Percentiles rank a stretch among this genome's conserved stretches.
Conservation (phyloP, 2,797 vertebrate species). For the Macrochelys suwanniensis region DNA sequence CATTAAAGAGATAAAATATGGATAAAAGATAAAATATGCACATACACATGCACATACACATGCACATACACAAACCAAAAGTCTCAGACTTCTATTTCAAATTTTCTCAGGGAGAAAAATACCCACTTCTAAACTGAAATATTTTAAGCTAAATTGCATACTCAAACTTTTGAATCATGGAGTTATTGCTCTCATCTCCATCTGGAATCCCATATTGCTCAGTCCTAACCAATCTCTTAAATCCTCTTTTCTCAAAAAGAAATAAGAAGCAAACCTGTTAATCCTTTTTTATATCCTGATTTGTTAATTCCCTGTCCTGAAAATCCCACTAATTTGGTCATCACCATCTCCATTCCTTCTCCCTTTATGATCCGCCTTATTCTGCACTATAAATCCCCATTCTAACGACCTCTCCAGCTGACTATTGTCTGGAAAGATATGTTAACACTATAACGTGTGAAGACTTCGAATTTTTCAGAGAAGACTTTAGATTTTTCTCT, state of each 20-base stretch:
- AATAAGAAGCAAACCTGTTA: neutral
- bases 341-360: neutral
- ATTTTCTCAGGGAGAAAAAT: neutral
- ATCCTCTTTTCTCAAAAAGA: neutral
- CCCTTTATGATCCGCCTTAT: neutral
- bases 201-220: neutral
- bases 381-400: neutral
- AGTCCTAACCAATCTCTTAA: neutral
- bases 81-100: neutral
- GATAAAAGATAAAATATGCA: neutral
- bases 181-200: neutral
- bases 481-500: neutral
- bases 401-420: neutral
- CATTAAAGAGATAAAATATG: no score
- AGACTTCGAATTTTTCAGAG: neutral
- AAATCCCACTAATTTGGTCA: neutral
- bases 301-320: neutral
- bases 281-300: neutral
- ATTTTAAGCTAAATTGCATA: neutral
- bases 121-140: neutral
- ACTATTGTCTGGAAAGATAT: neutral
- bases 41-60: neutral
- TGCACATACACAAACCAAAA: neutral
- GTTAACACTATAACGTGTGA: neutral
- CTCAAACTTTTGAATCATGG: neutral